A percentile compares a stretch with the other conserved stretches of the same genome.
Evolutionary conservation across 2,888 invertebrate genomes (phyloP).

Genomic region (Pheosia tremula): DNA sequence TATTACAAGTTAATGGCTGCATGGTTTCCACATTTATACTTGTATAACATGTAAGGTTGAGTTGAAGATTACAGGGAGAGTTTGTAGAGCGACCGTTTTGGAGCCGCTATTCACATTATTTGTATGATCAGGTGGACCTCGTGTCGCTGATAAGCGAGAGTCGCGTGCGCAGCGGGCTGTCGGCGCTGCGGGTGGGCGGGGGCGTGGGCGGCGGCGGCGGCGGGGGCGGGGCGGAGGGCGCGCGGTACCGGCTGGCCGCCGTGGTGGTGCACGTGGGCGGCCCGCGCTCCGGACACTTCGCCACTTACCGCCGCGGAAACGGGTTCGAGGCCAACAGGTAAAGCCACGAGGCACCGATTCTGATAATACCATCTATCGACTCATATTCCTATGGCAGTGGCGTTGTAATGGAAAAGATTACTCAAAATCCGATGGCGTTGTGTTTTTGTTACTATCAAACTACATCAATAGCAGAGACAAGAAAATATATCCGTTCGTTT

Average conservation of each 20-base stretch:
- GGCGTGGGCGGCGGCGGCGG: slow-evolving; percentile 28
- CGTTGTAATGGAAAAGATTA: too few relatives aligned
- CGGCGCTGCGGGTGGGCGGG: slow-evolving; percentile 38
- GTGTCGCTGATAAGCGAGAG: slow-evolving; percentile 69
- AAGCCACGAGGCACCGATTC: neutral
- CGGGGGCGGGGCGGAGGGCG: slow-evolving; percentile 37
- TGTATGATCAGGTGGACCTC: slow-evolving; percentile 71
- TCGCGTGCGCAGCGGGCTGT: slow-evolving; percentile 48
- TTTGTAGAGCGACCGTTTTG: neutral
- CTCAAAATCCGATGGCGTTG: too few relatives aligned
- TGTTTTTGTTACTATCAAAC: too few relatives aligned
- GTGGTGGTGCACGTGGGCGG: slow-evolving; percentile 97
- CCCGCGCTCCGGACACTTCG: slow-evolving; percentile 96
- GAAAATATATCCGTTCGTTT: too few relatives aligned
- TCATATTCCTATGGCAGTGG: too few relatives aligned
- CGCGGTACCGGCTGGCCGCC: slow-evolving; percentile 89
- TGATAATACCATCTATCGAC: too few relatives aligned
- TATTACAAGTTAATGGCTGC: too few relatives aligned
- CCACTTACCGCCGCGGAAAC: slow-evolving; percentile 94
- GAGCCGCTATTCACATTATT: neutral
- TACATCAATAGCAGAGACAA: too few relatives aligned
- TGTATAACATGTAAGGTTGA: too few relatives aligned
- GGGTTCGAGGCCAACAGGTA: slow-evolving; percentile 82
- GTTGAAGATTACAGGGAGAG: too few relatives aligned
- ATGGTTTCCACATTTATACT: too few relatives aligned